Percentiles rank a stretch among this genome's conserved stretches.
phyloP scores from a whole-genome alignment of 2,113 vertebrate genomes.

The Rhombomys opimus region DNA sequence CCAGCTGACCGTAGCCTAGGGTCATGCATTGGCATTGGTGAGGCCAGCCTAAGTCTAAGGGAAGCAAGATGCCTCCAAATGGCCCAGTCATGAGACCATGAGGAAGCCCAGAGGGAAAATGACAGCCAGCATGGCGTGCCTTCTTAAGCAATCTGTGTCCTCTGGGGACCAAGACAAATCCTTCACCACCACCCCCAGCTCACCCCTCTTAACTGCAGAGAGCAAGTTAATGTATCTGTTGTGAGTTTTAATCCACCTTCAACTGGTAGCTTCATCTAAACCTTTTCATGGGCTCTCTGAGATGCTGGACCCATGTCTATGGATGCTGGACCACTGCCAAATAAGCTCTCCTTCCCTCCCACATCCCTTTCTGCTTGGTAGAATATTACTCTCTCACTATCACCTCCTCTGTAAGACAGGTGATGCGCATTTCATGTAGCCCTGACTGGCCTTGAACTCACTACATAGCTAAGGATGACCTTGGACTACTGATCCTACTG shows the following conservation, averaged over 20 bases:
- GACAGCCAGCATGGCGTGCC: not conserved
- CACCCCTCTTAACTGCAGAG: not conserved
- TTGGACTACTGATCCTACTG: not conserved
- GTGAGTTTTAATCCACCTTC: not conserved
- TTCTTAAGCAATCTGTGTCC: not conserved
- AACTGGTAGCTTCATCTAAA: not conserved
- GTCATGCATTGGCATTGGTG: fast-evolving
- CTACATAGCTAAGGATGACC: not conserved
- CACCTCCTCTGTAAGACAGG: not conserved
- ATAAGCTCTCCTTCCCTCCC: not conserved
- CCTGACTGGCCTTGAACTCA: not conserved
- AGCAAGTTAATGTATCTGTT: not conserved
- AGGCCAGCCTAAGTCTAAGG: not conserved
- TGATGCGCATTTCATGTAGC: not conserved
- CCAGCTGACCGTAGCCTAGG: not conserved
- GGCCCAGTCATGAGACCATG: not conserved
- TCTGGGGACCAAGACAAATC: not conserved
- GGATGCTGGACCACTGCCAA: not conserved
- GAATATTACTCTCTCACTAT: not conserved
- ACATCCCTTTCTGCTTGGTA: no score
- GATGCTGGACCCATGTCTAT: not conserved
- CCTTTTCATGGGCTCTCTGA: not conserved
- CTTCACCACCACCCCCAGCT: no score
- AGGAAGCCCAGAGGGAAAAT: not conserved
- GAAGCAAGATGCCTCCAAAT: not conserved